A percentile compares a stretch with the other conserved stretches of the same genome.
Conservation (phyloP, 2,797 vertebrate species). For the Apodemus agrarius region DNA sequence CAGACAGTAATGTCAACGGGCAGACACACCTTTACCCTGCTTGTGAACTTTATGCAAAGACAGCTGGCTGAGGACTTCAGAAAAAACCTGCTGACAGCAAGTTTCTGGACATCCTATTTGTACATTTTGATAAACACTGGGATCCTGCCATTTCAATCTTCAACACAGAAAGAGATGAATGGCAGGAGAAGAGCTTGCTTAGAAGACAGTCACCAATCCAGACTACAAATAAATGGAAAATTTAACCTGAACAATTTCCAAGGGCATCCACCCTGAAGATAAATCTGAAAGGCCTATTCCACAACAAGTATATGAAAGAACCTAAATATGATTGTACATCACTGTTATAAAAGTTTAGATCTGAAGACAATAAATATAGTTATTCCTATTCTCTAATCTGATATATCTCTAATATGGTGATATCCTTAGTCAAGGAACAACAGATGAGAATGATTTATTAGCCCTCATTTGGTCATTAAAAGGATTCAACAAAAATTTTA, state of each 20-base stretch:
- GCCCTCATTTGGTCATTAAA: background rate
- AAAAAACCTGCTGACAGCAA: conserved; percentile 66
- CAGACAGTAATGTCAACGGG: conserved; percentile 58
- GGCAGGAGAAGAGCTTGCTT: conserved; percentile 68
- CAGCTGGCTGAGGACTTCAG: conserved; percentile 53
- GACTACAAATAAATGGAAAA: conserved; percentile 61
- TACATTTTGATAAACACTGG: conserved; percentile 68
- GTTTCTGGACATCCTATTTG: conserved; percentile 47
- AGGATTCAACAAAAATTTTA: conserved; percentile 23
- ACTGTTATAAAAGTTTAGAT: conserved; percentile 43
- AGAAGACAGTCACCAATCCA: conserved; percentile 64
- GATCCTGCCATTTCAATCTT: conserved; percentile 55
- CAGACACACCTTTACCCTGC: conserved; percentile 64
- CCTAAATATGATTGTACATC: conserved; percentile 15
- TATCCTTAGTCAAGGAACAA: conserved; percentile 54
- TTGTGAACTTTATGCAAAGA: conserved; percentile 74
- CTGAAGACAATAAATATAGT: conserved; percentile 35
- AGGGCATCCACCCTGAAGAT: conserved; percentile 9
- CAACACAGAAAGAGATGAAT: conserved; percentile 49
- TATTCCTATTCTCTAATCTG: conserved; percentile 41
- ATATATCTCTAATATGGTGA: conserved; percentile 36
- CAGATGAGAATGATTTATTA: conserved; percentile 21
- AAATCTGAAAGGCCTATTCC: conserved; percentile 42
- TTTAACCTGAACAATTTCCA: conserved; percentile 23
- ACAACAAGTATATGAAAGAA: conserved; percentile 41